Evolutionary conservation across 1,140 invertebrate genomes (phyloP), one percentile per base, ranked within the genome.

Genomic region (Acromyrmex echinatior): DNA sequence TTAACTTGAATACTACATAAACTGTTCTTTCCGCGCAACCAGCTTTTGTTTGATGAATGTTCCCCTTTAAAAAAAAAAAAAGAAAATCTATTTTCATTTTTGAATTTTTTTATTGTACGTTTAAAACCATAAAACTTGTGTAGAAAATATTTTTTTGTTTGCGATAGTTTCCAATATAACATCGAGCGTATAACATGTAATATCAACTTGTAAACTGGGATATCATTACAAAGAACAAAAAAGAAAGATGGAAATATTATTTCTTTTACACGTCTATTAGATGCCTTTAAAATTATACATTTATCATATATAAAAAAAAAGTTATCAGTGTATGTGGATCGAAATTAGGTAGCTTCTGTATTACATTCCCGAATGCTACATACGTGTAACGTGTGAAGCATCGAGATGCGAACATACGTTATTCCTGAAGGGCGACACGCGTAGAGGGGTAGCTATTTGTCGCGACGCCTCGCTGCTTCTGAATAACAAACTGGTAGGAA

Each of bases 401-500:
- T 16, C 66, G 18, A 65, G 66, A 62, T n/a, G 25, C 68, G 35
- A 60, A 35, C 88, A 85, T 84, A 87, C 49, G 86, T 87, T 90
- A 84, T 79, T 86, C 70, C 74, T 18, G 53, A 63, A 18, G 49
- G 10, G 49, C 10, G 51, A 70, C 39, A 49, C 18, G 45, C 56
- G 84, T 16, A 45, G 49, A 63, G 76, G 63, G 21, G 66, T 88
- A 71, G 87, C 92, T 88, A 93, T 93, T 93, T 92, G 92, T 92
- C 90, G 85, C 70, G 86, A 68, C 86, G 87, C 60, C 45, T 74
- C 70, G 73, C 78, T 78, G 89, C 77, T 91, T 84, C 58, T 78
- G 92, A 92, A 94, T 94, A 94, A 94, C 94, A 94, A 94, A 94
- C 92, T 93, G 92, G 78, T 87, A 93, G 93, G 93, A 94, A 95